phyloP scores from a whole-genome alignment of 2,797 vertebrate species.

The Pseudochirops corinnae region DNA sequence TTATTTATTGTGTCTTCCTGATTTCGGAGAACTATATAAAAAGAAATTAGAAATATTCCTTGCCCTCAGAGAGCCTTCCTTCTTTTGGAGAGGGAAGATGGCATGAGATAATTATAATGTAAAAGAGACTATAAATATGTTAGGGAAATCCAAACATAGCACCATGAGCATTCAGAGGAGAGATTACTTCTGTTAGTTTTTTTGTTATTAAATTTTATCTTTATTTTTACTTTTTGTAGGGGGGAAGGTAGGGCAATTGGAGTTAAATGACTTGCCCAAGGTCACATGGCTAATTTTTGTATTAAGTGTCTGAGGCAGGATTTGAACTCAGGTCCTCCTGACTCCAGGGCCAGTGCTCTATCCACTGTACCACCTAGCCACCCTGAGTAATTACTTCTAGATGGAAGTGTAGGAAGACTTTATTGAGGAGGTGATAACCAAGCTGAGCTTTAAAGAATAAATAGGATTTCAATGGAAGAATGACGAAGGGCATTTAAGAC shows the following conservation, averaged over 20 bases:
- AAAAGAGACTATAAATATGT: not conserved
- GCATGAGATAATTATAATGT: not conserved
- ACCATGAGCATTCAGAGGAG: no score
- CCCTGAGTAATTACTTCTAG: not conserved
- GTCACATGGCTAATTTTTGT: no score
- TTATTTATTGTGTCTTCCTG: not conserved
- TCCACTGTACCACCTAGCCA: no score
- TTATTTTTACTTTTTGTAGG: no score
- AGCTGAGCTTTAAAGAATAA: not conserved
- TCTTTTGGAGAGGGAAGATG: not conserved
- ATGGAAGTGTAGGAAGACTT: not conserved
- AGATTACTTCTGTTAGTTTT: not conserved
- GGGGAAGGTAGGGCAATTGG: no score
- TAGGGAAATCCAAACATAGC: not conserved
- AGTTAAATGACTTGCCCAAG: no score
- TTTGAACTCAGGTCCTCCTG: no score
- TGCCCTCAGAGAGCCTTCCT: not conserved
- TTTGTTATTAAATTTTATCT: no score
- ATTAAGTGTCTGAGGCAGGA: no score
- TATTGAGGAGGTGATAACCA: not conserved
- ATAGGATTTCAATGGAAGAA: not conserved
- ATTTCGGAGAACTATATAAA: not conserved
- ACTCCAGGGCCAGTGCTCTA: no score
- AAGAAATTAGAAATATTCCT: not conserved
- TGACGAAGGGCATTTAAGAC: not conserved